Conservation (phyloP, 1,140 invertebrate species). For the Littorina saxatilis region DNA sequence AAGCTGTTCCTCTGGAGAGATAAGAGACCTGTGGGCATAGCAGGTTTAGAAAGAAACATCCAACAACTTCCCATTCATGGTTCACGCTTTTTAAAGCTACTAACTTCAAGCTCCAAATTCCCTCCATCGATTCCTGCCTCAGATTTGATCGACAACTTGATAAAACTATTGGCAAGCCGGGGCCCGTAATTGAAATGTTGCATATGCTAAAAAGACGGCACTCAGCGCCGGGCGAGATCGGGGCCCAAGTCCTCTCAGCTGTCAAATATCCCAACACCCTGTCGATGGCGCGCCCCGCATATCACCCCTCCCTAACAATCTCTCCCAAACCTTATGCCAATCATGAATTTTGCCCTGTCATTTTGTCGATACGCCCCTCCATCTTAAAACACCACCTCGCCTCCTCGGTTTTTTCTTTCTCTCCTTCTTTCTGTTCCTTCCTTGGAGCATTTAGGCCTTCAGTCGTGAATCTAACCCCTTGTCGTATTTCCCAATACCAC, state of each 20-base stretch:
- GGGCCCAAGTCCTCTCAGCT: neutral
- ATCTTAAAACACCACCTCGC: neutral
- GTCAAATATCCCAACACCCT: slow-evolving; percentile 1
- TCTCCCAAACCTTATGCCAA: slow-evolving; percentile 19
- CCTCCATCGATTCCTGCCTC: neutral
- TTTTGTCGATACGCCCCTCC: slow-evolving; percentile 8
- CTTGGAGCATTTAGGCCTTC: neutral
- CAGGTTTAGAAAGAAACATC: too few relatives aligned
- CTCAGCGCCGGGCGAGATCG: neutral
- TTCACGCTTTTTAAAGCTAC: too few relatives aligned
- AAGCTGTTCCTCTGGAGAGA: too few relatives aligned
- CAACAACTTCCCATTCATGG: too few relatives aligned
- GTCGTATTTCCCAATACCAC: neutral
- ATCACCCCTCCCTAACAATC: slow-evolving; percentile 11
- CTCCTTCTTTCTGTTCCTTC: neutral
- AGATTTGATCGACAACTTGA: slow-evolving; percentile 26
- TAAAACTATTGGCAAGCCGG: neutral
- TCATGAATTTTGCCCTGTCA: neutral
- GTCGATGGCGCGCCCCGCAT: slow-evolving; percentile 1
- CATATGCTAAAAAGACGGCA: slow-evolving; percentile 2
- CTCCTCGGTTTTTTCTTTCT: neutral
- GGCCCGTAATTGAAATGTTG: slow-evolving; percentile 16
- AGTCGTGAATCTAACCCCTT: neutral
- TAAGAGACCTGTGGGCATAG: too few relatives aligned
- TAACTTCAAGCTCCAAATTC: too few relatives aligned